Evolutionary conservation across 2,113 vertebrate genomes (phyloP), one percentile per base, ranked within the genome.

Genomic region (Serinus canaria): DNA sequence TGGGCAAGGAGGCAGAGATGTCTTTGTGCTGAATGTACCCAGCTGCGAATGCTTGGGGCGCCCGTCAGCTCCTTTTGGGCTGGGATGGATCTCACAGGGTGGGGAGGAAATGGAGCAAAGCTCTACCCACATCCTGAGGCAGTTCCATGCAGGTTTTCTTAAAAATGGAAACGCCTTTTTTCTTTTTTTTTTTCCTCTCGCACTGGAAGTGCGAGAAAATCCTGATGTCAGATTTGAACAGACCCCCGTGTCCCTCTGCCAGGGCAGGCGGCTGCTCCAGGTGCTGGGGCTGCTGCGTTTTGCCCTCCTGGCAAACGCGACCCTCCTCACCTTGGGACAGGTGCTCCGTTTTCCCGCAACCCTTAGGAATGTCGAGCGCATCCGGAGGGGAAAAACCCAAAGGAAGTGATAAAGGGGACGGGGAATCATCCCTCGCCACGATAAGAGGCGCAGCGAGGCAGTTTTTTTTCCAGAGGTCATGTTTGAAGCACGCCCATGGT

Each of bases 391-490:
- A 15, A 74, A 19, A 92, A 7, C 75, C 79, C 74, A 37, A 20
- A 78, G 95, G 95, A 96, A 96, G 82, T 59, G 96, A 92, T 97
- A 68, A 85, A 93, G 83, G 69, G 58, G 59, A n/a, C 5, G 23
- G 68, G 85, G 74, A 92, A 24, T 75, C 95, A 62, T 50, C 70
- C 2, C 69, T 84, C 11, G 4, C 52, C 44, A 7, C 7, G 70
- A 94, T 90, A 58, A 92, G 66, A 59, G 50, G 74, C 90, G 52
- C 94, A 76, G 83, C 31, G 1, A 60, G 91, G 85, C 86, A n/a
- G 91, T n/a, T 49, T 56, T 67, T 53, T 67, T 43, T 37, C 60
- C 74, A 90, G 89, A 43, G 97, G 81, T 97, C 95, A 35, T 44
- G 76, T 96, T 83, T 72, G 96, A 87, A 96, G 93, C 89, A 84